Conservation (phyloP, 2,797 vertebrate species). For the Aphelocoma californica region DNA sequence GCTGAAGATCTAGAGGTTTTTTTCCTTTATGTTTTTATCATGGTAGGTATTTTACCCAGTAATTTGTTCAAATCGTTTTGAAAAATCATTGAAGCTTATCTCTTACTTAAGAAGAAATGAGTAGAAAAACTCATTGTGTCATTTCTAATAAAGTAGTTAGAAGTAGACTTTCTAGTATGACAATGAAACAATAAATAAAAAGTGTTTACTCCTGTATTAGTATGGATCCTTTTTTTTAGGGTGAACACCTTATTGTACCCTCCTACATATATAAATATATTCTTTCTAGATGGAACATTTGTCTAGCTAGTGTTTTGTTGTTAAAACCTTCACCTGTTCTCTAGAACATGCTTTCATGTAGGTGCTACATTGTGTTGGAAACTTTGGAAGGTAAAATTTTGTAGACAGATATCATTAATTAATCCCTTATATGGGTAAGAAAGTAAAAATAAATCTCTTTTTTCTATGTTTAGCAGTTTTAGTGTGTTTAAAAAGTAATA, state of each 20-base stretch:
- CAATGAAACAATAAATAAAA: constrained; percentile 17
- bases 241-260: neutral
- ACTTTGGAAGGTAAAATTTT: neutral
- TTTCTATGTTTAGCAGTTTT: neutral
- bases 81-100: neutral
- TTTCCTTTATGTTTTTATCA: neutral
- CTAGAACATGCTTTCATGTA: neutral
- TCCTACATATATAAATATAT: neutral
- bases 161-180: constrained; percentile 1
- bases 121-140: neutral
- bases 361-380: neutral
- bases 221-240: neutral
- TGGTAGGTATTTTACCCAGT: neutral
- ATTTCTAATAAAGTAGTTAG: neutral
- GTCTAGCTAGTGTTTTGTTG: neutral
- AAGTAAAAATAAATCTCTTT: constrained; percentile 30
- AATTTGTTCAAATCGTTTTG: constrained; percentile 9
- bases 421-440: neutral
- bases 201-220: neutral
- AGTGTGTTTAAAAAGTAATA: neutral
- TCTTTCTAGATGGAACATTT: neutral
- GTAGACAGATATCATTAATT: neutral
- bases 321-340: neutral
- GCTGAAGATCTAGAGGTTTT: neutral
- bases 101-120: neutral